Percentiles rank a stretch among this genome's conserved stretches.
Evolutionary conservation across 2,113 vertebrate species (phyloP).

Genomic region (Narcine bancroftii): DNA sequence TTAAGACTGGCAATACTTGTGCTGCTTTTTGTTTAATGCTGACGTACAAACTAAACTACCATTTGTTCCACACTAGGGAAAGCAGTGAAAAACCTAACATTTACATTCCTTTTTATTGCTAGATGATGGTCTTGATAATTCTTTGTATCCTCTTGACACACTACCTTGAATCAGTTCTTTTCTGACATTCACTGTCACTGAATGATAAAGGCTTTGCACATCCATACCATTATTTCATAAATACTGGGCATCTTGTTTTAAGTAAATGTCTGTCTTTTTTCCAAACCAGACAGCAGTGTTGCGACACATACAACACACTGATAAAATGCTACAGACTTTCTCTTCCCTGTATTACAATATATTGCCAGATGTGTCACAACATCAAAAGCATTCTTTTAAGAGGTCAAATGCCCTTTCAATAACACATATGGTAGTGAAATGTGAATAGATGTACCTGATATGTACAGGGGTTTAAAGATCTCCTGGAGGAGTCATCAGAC

Average conservation of each 20-base stretch:
- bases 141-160: not conserved
- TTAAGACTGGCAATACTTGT: not conserved
- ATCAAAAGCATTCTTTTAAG: constrained; percentile 30
- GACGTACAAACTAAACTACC: not conserved
- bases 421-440: constrained; percentile 35
- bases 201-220: not conserved
- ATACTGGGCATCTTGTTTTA: not conserved
- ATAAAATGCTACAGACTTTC: not conserved
- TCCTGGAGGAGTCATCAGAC: constrained; percentile 18
- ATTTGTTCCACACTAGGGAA: not conserved
- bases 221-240: not conserved
- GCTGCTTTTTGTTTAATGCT: not conserved
- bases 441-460: constrained; percentile 24
- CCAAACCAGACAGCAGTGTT: not conserved
- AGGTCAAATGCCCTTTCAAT: constrained; percentile 23
- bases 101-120: not conserved
- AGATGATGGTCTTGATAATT: not conserved
- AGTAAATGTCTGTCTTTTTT: not conserved
- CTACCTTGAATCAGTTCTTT: not conserved
- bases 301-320: not conserved
- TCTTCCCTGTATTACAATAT: constrained; percentile 1
- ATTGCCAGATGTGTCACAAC: constrained; percentile 23
- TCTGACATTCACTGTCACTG: not conserved
- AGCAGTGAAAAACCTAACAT: not conserved
- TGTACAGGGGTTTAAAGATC: constrained; percentile 20